Base-by-base conservation (phyloP, 2,888 invertebrate species). In the Serrognathus titanus region DNA sequence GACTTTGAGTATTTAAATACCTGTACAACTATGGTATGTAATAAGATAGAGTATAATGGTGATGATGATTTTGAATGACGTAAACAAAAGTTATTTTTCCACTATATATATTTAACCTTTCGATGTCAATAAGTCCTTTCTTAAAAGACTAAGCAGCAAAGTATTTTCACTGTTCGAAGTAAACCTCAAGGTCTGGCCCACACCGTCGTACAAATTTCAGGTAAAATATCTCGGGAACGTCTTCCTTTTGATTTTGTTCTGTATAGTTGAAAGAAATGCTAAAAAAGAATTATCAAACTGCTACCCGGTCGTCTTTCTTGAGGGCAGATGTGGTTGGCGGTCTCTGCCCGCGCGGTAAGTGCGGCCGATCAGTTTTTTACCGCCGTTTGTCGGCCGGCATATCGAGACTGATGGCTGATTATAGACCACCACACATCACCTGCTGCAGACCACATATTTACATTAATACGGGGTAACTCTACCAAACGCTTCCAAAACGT, bases 391-490 rank as follows among this genome's bases (percentile, higher is more conserved):
- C 68, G 68, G 70, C 63, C 66, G 67, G 66, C 67, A 65, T 66
- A 71, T 70, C 68, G 69, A 69, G 68, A 71, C 68, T 67, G 70
- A 68, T 67, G 69, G 68, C 63, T 68, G 68, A 70, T 68, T 67
- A 62, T 61, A 62, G 62, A 57, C 61, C 62, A 54, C 59, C 52
- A 60, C 53, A 62, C 56, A 60, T 62, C 62, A 63, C 63, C 62
- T 63, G 62, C 57, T 57, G 55, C 54, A 53, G 55, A 59, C 55
- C 54, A 51, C 61, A 61, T 61, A 63, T 60, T 60, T 61, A 63
- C 58, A 59, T 61, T 63, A 61, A 61, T 59, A 53, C 50, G 43
- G 48, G 48, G 48, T 48, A 48, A 39, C 57, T 43, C 43, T 13
- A 16, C 43, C 43, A 16, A 43, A 43, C 43, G 20, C 43, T 12